phyloP scores from a whole-genome alignment of 2,797 vertebrate species.

The Falco rusticolus region DNA sequence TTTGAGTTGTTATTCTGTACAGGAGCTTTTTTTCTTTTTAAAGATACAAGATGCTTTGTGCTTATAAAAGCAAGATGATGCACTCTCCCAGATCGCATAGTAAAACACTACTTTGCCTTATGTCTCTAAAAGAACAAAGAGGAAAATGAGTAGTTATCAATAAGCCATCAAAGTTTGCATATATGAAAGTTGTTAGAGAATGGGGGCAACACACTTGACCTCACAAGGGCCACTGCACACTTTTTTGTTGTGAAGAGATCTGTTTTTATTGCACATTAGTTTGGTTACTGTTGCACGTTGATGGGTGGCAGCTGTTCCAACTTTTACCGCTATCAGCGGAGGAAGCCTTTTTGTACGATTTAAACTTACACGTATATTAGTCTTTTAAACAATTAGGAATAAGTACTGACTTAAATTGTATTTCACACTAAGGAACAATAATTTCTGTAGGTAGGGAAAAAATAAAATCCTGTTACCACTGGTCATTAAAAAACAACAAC shows the following conservation, averaged over 20 bases:
- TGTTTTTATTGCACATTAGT: conserved; percentile 17
- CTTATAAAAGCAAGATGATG: not conserved
- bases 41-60: not conserved
- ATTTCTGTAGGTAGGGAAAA: not conserved
- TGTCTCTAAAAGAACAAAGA: not conserved
- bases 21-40: not conserved
- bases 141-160: not conserved
- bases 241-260: not conserved
- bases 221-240: not conserved
- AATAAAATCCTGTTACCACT: not conserved
- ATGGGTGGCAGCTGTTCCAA: conserved; percentile 23
- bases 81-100: not conserved
- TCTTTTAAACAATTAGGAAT: not conserved
- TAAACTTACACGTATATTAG: not conserved
- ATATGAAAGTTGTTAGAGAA: not conserved
- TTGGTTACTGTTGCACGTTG: conserved; percentile 13
- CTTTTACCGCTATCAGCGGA: not conserved
- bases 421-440: not conserved
- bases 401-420: not conserved
- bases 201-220: not conserved
- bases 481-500: not conserved
- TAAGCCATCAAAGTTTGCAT: not conserved
- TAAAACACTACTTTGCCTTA: not conserved
- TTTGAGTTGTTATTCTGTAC: not conserved
- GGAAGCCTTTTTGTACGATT: conserved; percentile 1